A percentile compares a stretch with the other conserved stretches of the same genome.
Conservation (phyloP, 2,888 invertebrate species). For the Drosophila neotestacea region DNA sequence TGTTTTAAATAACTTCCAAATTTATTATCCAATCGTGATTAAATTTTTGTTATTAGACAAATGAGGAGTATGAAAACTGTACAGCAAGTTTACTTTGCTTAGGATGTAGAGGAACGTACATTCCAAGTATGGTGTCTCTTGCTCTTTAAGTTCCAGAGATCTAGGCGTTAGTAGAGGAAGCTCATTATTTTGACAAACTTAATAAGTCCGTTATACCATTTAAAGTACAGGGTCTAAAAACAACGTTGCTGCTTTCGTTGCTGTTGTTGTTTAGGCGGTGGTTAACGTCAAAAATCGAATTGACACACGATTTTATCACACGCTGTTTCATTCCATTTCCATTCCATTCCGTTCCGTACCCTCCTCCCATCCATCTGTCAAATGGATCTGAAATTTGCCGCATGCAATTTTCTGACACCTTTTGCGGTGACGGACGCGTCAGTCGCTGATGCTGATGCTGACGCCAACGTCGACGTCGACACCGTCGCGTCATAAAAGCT, state of each 20-base stretch:
- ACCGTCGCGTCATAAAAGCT: constrained; percentile 68
- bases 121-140: too few relatives aligned
- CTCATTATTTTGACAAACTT: too few relatives aligned
- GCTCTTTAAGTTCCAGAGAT: too few relatives aligned
- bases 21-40: too few relatives aligned
- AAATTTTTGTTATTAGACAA: too few relatives aligned
- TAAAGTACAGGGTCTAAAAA: not conserved
- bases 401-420: constrained; percentile 76
- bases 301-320: constrained; percentile 79
- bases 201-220: too few relatives aligned
- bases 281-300: constrained; percentile 77
- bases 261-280: constrained; percentile 73
- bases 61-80: too few relatives aligned
- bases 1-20: too few relatives aligned
- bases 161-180: too few relatives aligned
- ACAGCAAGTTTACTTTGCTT: too few relatives aligned
- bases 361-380: constrained; percentile 63
- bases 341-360: constrained; percentile 23
- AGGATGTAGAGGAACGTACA: too few relatives aligned
- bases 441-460: constrained; percentile 43
- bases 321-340: constrained; percentile 41
- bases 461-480: constrained; percentile 32
- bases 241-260: constrained; percentile 32
- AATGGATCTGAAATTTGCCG: constrained; percentile 56
- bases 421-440: constrained; percentile 72